Percentiles rank a stretch among this genome's conserved stretches.
These are phyloP conservation scores for Cordylochernes scorpioides DNA, from an alignment of 2,888 invertebrate species.

Conservation along the genomic window DNA sequence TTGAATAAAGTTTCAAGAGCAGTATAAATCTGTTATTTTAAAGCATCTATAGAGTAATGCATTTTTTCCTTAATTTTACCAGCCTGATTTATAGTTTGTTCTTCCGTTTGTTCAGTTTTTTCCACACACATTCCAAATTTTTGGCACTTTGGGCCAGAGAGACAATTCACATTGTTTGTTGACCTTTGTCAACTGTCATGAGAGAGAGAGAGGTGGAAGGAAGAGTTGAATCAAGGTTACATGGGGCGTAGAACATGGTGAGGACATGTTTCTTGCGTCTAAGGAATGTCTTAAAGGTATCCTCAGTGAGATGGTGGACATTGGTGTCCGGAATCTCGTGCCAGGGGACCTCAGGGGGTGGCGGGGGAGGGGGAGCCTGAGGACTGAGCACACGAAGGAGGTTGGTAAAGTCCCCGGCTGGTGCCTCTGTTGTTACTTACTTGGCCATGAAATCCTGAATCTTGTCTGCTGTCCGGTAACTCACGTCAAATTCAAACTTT, in stretches of 20 bases:
- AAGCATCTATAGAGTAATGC: too few species aligned
- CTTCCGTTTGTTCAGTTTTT: too few species aligned
- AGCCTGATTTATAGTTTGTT: too few species aligned
- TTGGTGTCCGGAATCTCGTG: conserved; percentile 35
- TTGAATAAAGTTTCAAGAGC: too few species aligned
- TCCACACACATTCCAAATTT: too few species aligned
- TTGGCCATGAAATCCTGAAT: conserved; percentile 57
- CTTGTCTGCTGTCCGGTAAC: conserved; percentile 43
- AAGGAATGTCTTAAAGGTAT: conserved; percentile 40
- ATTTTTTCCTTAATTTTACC: too few species aligned
- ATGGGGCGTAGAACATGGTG: conserved; percentile 76
- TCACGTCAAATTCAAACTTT: conserved; percentile 46
- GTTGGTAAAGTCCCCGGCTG: background rate
- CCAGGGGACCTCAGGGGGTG: conserved; percentile 54
- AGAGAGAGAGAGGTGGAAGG: background rate
- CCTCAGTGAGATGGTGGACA: conserved; percentile 45
- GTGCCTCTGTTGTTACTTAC: conserved; percentile 19
- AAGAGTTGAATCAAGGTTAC: conserved; percentile 30
- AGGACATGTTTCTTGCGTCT: conserved; percentile 62
- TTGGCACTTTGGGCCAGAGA: too few species aligned
- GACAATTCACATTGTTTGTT: too few species aligned
- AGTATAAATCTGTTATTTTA: too few species aligned
- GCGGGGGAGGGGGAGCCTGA: conserved; percentile 48
- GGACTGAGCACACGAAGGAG: conserved; percentile 25
- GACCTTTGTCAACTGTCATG: too few species aligned